Evolutionary conservation across 2,797 vertebrate genomes (phyloP).

Genomic region (Bryconaethiops microstoma): DNA sequence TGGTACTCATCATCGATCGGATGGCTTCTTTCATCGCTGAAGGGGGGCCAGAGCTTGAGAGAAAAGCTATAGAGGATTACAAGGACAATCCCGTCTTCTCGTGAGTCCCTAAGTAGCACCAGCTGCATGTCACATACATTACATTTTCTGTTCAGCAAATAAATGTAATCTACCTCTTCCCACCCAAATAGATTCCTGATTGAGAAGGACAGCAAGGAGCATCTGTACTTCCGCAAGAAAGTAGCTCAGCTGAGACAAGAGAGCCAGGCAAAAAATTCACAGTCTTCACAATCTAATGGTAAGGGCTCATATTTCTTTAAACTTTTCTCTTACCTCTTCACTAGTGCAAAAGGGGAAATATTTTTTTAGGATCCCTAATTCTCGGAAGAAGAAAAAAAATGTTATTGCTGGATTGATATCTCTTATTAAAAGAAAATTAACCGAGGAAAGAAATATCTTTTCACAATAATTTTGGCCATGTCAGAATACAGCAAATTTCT

Average conservation of each 20-base stretch:
- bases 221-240: constrained; percentile 95
- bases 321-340: not conserved
- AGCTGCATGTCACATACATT: not conserved
- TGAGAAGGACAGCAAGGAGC: constrained; percentile 89
- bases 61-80: constrained; percentile 92
- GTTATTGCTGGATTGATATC: not conserved
- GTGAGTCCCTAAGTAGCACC: constrained; percentile 74
- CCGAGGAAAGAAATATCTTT: not conserved
- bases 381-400: not conserved
- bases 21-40: constrained; percentile 96
- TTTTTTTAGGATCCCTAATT: not conserved
- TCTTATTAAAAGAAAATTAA: not conserved
- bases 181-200: constrained; percentile 86
- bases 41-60: constrained; percentile 92
- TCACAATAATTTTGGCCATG: not conserved
- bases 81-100: constrained; percentile 91
- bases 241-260: constrained; percentile 86
- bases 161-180: not conserved
- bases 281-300: constrained; percentile 73
- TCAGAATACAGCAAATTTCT: not conserved
- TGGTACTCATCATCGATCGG: constrained; percentile 91
- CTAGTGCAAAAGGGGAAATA: not conserved
- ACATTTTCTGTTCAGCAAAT: too few species aligned
- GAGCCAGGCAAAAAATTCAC: constrained; percentile 69
- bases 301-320: constrained; percentile 42